These are phyloP conservation scores for Venturia canescens DNA, from an alignment of 1,140 invertebrate species.

Conservation along the genomic window DNA sequence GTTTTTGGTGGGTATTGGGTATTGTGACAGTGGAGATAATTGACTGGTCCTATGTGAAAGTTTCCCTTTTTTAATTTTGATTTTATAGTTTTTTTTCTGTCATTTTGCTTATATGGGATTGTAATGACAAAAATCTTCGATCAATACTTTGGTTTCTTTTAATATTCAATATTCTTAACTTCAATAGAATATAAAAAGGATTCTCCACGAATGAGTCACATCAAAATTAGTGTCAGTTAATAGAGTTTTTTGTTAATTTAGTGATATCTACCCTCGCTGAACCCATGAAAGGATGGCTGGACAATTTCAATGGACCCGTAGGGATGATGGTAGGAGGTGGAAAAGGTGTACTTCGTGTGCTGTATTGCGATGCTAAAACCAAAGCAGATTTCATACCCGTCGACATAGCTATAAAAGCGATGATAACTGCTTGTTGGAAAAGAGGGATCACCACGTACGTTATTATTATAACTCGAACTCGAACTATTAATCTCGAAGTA, in stretches of 20 bases:
- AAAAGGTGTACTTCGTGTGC: conserved; percentile 88
- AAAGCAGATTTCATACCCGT: conserved; percentile 91
- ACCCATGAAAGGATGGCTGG: conserved; percentile 90
- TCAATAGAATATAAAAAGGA: too few relatives aligned
- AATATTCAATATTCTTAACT: too few relatives aligned
- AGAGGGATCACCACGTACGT: conserved; percentile 81
- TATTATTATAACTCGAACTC: conserved; percentile 28
- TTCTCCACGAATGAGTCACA: too few relatives aligned
- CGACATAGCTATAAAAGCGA: conserved; percentile 89
- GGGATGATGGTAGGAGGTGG: conserved; percentile 86
- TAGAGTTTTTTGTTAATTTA: conserved; percentile 65
- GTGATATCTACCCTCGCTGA: conserved; percentile 82
- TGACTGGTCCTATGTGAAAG: too few relatives aligned
- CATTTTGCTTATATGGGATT: too few relatives aligned
- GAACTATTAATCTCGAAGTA: not conserved
- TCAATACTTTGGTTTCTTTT: too few relatives aligned
- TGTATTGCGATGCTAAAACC: conserved; percentile 81
- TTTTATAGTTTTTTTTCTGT: too few relatives aligned
- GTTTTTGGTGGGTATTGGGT: too few relatives aligned
- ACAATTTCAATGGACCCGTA: conserved; percentile 96
- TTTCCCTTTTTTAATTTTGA: too few relatives aligned
- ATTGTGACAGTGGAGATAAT: too few relatives aligned
- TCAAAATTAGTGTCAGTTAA: not conserved
- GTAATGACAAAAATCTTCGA: too few relatives aligned
- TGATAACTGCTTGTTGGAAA: conserved; percentile 87